Conservation (phyloP, 2,113 vertebrate genomes). For the Gadus chalcogrammus region DNA sequence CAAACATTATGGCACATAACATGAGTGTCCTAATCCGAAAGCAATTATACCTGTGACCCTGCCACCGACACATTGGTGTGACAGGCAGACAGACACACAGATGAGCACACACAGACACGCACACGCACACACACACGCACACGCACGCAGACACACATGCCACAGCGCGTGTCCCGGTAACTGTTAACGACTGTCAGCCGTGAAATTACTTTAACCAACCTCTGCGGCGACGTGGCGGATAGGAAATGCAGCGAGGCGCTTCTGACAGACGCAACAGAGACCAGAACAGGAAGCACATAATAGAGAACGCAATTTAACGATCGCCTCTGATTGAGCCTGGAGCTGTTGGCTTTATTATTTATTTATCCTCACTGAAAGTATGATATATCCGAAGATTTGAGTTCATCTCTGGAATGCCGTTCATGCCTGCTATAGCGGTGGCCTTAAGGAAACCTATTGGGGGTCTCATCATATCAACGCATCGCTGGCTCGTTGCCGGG, state of each 20-base stretch:
- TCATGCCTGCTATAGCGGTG: no score
- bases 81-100: not conserved
- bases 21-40: no score
- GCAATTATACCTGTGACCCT: no score
- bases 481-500: no score
- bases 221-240: not conserved
- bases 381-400: no score
- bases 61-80: not conserved
- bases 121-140: not conserved
- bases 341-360: not conserved
- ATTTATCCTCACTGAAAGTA: not conserved
- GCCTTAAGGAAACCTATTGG: no score
- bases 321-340: not conserved
- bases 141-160: not conserved
- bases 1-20: no score
- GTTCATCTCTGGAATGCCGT: no score
- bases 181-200: conserved; percentile 12
- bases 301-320: not conserved
- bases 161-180: not conserved
- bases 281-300: not conserved
- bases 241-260: conserved; percentile 14
- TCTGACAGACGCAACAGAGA: not conserved
- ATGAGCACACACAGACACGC: no score
- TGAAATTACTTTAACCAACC: conserved; percentile 29
- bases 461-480: no score